Evolutionary conservation across 2,888 invertebrate species (phyloP).

Genomic region (Tenthredo amoena): DNA sequence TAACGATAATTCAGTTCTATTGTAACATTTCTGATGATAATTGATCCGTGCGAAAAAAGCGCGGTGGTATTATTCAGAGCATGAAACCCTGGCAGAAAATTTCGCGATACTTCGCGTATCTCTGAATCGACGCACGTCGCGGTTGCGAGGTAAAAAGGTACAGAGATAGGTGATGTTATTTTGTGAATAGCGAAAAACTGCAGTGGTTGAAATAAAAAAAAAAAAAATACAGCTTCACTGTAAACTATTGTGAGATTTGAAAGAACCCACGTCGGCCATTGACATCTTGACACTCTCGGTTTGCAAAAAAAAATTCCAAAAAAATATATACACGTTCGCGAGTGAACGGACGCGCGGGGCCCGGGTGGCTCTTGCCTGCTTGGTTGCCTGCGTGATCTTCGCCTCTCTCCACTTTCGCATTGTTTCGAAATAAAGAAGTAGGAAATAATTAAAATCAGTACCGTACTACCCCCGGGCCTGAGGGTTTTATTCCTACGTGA

Average conservation of each 20-base stretch:
- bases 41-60: neutral
- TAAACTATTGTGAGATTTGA: neutral
- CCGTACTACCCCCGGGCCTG: neutral
- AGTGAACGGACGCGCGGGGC: neutral
- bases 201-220: neutral
- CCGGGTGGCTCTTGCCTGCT: neutral
- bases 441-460: conserved; percentile 45
- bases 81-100: neutral
- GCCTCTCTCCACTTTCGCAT: neutral
- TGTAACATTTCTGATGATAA: neutral
- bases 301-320: neutral
- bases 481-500: neutral
- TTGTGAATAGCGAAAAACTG: neutral
- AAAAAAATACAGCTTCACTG: neutral
- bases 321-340: neutral
- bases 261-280: neutral
- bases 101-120: neutral
- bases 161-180: neutral
- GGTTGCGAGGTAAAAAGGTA: neutral
- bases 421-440: conserved; percentile 12
- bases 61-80: no score
- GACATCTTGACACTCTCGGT: neutral
- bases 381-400: conserved; percentile 4
- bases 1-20: neutral
- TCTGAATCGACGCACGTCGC: neutral